phyloP scores from a whole-genome alignment of 2,113 vertebrate species.

The Urocitellus parryii region DNA sequence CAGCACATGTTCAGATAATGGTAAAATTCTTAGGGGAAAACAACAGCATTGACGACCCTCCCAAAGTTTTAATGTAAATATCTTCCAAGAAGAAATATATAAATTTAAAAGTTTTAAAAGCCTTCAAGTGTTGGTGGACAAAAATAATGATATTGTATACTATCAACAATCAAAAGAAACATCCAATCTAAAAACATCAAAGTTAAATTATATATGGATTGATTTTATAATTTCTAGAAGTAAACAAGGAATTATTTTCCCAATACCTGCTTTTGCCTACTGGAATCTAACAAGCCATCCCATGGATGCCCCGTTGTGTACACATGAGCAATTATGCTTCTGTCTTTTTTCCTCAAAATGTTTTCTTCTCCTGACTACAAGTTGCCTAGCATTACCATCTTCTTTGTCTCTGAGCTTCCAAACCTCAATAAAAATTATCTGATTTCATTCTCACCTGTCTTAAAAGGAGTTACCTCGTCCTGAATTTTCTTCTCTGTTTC shows the following conservation, averaged over 20 bases:
- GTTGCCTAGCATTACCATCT: background rate
- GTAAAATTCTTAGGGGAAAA: background rate
- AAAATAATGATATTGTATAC: background rate
- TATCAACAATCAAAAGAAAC: slow-evolving; percentile 26
- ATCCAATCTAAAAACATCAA: background rate
- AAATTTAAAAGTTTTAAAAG: slow-evolving; percentile 41
- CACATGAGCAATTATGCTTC: background rate
- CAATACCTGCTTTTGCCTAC: background rate
- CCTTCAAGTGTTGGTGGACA: background rate
- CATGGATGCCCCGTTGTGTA: background rate
- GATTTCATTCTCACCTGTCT: background rate
- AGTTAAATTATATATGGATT: background rate
- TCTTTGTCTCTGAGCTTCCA: background rate
- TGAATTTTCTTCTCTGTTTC: background rate
- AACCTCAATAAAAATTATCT: background rate
- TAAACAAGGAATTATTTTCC: background rate
- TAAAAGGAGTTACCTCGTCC: background rate
- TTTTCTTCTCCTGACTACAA: background rate
- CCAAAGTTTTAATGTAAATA: background rate
- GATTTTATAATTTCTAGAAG: slow-evolving; percentile 25
- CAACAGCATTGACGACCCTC: background rate
- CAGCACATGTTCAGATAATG: background rate
- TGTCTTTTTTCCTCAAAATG: background rate
- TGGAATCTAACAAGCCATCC: background rate
- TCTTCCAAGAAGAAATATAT: background rate